These are phyloP conservation scores for Stegophylla sp. DNA, from an alignment of 2,888 invertebrate genomes.

Conservation along the genomic window DNA sequence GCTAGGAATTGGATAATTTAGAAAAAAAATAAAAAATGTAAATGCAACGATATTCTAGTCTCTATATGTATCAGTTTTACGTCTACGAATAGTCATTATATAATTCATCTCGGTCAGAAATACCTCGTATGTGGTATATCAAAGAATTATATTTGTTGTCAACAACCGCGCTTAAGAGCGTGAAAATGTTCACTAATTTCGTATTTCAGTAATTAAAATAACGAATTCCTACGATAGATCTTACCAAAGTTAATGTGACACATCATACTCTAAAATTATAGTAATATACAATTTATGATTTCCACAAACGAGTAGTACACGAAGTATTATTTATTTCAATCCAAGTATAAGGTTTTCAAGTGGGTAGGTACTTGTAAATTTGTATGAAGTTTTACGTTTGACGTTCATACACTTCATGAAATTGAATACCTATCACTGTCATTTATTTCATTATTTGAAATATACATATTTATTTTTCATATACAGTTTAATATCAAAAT, in stretches of 20 bases:
- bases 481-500: not conserved
- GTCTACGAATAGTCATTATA: no score
- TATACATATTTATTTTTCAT: not conserved
- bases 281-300: not conserved
- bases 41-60: no score
- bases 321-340: not conserved
- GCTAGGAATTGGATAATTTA: no score
- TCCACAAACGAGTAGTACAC: not conserved
- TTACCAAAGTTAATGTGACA: conserved; percentile 1
- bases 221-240: not conserved
- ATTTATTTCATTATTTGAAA: no score
- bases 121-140: not conserved
- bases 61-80: no score
- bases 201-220: not conserved
- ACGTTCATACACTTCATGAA: not conserved
- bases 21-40: no score
- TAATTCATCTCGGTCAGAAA: not conserved
- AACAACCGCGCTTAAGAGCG: not conserved
- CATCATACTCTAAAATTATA: not conserved
- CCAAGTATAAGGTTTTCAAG: not conserved
- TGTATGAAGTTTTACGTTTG: not conserved
- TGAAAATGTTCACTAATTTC: not conserved
- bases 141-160: not conserved
- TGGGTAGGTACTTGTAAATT: not conserved
- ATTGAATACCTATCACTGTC: not conserved